Evolutionary conservation across 2,797 vertebrate genomes (phyloP), one percentile per base, ranked within the genome.

Genomic region (Fringilla coelebs): DNA sequence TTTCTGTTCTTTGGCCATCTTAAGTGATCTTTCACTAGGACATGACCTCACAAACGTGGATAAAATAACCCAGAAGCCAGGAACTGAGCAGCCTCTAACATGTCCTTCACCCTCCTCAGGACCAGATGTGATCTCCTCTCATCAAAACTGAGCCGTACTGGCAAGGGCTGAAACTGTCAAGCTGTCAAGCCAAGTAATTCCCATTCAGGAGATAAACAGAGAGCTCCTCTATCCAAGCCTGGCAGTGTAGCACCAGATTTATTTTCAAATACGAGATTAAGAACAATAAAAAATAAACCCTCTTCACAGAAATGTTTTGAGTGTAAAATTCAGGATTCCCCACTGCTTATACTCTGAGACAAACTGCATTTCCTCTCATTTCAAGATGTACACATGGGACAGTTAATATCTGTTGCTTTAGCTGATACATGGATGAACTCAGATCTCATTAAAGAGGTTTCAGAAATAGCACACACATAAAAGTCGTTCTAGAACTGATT

Each of bases 391-490:
- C 61, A 19, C 10, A 11, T 31, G 68, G 65, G 57, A 82, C 32
- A 51, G 75, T 67, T 72, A 83, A 58, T 91, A 74, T 49, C 31
- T 88, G 58, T 82, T 90, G 31, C 66, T 60, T 90, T 70, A 85
- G 45, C 55, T 84, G 75, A 92, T 66, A 52, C 43, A 88, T 17
- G 28, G 62, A 79, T 85, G 57, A 93, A 84, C 71, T 96, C 71
- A 74, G 57, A 91, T 90, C 51, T 90, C 97, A 97, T 97, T 96
- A 96, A 97, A 96, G 91, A 96, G 62, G 68, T 88, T 96, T 90
- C 86, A 93, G 72, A 96, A 97, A 91, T 62, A 96, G 95, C 72
- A 96, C 66, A 97, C 81, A 89, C 86, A 95, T 93, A 95, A 95
- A 96, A 89, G 94, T 85, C 61, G 87, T 85, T 94, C 91, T 93